A percentile compares a stretch with the other conserved stretches of the same genome.
phyloP scores from a whole-genome alignment of 2,797 vertebrate species.

The Lagorchestes hirsutus region DNA sequence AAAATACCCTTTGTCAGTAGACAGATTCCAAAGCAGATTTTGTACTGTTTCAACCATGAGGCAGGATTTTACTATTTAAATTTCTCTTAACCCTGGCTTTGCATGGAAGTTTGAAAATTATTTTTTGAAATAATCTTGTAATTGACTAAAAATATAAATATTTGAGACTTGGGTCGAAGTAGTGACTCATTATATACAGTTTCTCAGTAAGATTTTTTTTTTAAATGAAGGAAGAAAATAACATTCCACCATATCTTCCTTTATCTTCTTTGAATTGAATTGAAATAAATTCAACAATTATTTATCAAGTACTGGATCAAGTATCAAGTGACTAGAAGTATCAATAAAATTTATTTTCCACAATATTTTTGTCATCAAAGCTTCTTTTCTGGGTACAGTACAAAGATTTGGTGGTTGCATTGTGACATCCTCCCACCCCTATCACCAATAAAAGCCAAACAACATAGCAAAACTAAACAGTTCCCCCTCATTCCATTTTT shows the following conservation, averaged over 20 bases:
- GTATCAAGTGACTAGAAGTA: constrained; percentile 26
- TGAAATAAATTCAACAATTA: neutral
- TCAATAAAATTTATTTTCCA: neutral
- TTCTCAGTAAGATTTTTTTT: neutral
- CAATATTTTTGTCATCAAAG: neutral
- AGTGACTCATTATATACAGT: neutral
- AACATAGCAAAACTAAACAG: neutral
- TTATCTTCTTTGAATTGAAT: constrained; percentile 15
- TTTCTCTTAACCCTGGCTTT: constrained; percentile 11
- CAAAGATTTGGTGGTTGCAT: neutral
- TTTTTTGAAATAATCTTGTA: constrained; percentile 15
- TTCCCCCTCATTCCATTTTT: neutral
- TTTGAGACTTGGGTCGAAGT: constrained; percentile 5
- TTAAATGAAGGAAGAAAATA: constrained; percentile 25
- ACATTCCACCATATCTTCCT: neutral
- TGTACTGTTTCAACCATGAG: constrained; percentile 31
- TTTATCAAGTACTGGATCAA: neutral
- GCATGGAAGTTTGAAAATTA: constrained; percentile 25
- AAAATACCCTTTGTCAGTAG: constrained; percentile 29
- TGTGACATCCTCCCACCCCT: neutral
- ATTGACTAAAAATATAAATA: constrained; percentile 9
- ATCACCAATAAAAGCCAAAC: neutral
- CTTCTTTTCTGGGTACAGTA: neutral
- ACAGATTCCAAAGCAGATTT: constrained; percentile 39
- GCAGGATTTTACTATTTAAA: constrained; percentile 36